These are phyloP conservation scores for Vanacampus margaritifer DNA, from an alignment of 2,113 vertebrate genomes.

Conservation along the genomic window DNA sequence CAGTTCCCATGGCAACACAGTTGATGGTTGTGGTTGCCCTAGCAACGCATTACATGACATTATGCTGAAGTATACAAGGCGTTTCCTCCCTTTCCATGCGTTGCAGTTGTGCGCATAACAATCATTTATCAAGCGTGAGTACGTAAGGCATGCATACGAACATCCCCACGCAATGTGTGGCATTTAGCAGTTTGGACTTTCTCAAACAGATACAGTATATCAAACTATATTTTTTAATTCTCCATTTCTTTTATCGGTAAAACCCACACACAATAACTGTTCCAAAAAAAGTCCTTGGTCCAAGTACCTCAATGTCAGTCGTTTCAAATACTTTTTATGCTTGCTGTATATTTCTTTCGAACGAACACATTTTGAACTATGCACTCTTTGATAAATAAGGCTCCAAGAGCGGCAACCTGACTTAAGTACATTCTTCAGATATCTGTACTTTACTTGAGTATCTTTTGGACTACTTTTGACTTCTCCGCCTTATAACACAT, in stretches of 20 bases:
- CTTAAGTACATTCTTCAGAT: neutral
- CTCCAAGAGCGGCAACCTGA: too few relatives aligned
- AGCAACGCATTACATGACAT: slow-evolving; percentile 67
- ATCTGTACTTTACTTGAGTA: neutral
- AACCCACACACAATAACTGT: too few relatives aligned
- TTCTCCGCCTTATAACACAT: too few relatives aligned
- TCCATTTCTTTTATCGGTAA: too few relatives aligned
- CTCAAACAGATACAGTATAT: too few relatives aligned
- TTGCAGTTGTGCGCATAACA: neutral
- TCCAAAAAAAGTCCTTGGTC: too few relatives aligned
- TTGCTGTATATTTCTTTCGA: too few relatives aligned
- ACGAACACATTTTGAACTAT: too few relatives aligned
- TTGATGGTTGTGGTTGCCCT: slow-evolving; percentile 74
- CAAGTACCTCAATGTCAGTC: too few relatives aligned
- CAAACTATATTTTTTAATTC: too few relatives aligned
- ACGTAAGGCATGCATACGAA: neutral
- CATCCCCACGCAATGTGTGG: neutral
- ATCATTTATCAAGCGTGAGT: neutral
- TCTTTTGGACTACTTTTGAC: neutral
- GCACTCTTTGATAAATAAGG: too few relatives aligned
- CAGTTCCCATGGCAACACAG: slow-evolving; percentile 76
- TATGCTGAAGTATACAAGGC: slow-evolving; percentile 19
- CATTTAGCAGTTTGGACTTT: neutral
- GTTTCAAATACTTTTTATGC: too few relatives aligned
- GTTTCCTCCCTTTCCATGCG: slow-evolving; percentile 1